Evolutionary conservation across 2,797 vertebrate genomes (phyloP).

Genomic region (Orientallactaga sibirica): DNA sequence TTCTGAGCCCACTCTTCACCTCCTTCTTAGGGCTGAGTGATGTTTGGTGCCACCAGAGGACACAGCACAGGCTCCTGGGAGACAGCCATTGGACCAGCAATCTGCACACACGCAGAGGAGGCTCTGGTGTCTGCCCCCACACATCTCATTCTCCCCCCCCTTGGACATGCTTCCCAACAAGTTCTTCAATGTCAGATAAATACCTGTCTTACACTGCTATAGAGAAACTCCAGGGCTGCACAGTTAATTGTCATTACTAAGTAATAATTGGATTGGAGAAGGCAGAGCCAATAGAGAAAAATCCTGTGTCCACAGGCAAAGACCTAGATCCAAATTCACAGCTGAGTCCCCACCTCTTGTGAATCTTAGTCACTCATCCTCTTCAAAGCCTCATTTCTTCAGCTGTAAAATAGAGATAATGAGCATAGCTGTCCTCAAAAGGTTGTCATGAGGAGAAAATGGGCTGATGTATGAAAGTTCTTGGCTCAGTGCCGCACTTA

Average conservation of each 20-base stretch:
- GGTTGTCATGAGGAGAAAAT: neutral
- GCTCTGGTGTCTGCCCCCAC: neutral
- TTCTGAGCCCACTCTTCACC: accelerated
- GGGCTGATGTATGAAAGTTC: neutral
- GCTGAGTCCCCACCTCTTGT: neutral
- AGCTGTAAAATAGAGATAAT: neutral
- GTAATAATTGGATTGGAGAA: neutral
- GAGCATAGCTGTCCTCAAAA: neutral
- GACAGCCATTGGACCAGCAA: neutral
- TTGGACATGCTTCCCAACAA: neutral
- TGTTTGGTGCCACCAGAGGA: neutral
- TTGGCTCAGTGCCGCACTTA: constrained; percentile 15
- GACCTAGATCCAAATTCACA: neutral
- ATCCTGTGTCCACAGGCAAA: neutral
- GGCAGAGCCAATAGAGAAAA: neutral
- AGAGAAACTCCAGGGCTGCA: neutral
- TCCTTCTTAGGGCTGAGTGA: neutral
- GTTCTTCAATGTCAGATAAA: neutral
- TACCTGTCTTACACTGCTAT: neutral
- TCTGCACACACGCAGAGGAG: neutral
- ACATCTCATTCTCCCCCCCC: neutral
- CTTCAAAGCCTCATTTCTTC: neutral
- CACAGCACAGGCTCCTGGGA: neutral
- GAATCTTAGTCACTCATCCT: neutral
- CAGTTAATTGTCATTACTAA: accelerated